Conservation (phyloP, 2,888 invertebrate species). For the Barypeithes pellucidus region DNA sequence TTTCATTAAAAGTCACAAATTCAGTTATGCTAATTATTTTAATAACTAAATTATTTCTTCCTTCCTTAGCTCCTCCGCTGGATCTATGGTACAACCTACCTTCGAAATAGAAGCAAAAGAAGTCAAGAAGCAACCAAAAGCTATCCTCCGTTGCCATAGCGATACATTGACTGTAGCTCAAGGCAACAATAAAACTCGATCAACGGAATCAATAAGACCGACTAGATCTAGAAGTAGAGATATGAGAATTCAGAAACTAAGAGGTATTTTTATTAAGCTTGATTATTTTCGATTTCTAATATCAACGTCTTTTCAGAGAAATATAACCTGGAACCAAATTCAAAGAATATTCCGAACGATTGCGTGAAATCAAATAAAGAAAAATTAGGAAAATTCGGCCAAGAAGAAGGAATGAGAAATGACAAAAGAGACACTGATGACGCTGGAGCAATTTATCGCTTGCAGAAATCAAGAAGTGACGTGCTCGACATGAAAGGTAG, state of each 20-base stretch:
- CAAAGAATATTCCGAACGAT: not conserved
- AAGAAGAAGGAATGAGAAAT: constrained; percentile 11
- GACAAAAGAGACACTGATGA: not conserved
- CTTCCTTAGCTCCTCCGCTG: not conserved
- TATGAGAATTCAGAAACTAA: not conserved
- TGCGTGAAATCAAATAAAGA: constrained; percentile 6
- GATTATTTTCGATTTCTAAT: not conserved
- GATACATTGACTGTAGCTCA: constrained; percentile 53
- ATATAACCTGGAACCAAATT: constrained; percentile 1
- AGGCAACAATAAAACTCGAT: not conserved
- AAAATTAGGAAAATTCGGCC: constrained; percentile 8
- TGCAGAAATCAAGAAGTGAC: constrained; percentile 60
- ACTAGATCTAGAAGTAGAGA: constrained; percentile 21
- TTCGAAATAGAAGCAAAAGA: constrained; percentile 13
- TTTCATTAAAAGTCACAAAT: too few species aligned
- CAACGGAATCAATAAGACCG: not conserved
- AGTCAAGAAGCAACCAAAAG: constrained; percentile 41
- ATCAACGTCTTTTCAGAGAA: not conserved
- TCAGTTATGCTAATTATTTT: not conserved
- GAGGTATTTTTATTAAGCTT: not conserved
- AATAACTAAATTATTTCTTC: not conserved
- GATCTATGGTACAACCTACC: not conserved
- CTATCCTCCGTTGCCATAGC: constrained; percentile 58
- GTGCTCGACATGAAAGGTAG: constrained; percentile 56
- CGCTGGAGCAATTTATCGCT: constrained; percentile 23